Evolutionary conservation across 2,888 invertebrate species (phyloP).

Genomic region (Mamestra brassicae): DNA sequence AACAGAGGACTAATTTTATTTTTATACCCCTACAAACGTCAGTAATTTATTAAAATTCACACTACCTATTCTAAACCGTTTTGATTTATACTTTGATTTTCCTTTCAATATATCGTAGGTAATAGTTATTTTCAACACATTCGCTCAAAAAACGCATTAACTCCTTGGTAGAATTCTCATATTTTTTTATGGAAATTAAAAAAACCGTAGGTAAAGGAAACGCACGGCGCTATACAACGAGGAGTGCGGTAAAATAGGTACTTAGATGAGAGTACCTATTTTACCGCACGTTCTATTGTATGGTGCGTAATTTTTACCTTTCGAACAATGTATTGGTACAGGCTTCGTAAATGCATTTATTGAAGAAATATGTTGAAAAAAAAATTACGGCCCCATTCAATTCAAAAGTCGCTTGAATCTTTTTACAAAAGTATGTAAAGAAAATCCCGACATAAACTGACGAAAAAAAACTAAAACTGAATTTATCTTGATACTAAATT

Average conservation of each 20-base stretch:
- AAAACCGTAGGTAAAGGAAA: too few species aligned
- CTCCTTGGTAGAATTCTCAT: too few species aligned
- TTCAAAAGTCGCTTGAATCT: background rate
- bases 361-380: too few species aligned
- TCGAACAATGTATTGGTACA: too few species aligned
- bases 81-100: background rate
- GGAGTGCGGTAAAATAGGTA: too few species aligned
- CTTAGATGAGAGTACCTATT: too few species aligned
- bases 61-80: background rate
- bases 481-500: conserved; percentile 50
- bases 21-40: background rate
- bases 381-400: background rate
- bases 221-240: too few species aligned
- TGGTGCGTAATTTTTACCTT: too few species aligned
- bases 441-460: conserved; percentile 7
- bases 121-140: background rate
- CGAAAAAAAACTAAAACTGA: conserved; percentile 32
- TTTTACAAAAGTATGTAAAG: conserved; percentile 5
- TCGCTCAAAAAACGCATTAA: too few species aligned
- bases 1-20: background rate
- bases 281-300: too few species aligned
- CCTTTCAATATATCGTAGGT: background rate
- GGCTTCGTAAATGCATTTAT: too few species aligned
- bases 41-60: background rate
- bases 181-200: too few species aligned